Base-by-base conservation (phyloP, 2,113 vertebrate species). In the Pteronura brasiliensis region DNA sequence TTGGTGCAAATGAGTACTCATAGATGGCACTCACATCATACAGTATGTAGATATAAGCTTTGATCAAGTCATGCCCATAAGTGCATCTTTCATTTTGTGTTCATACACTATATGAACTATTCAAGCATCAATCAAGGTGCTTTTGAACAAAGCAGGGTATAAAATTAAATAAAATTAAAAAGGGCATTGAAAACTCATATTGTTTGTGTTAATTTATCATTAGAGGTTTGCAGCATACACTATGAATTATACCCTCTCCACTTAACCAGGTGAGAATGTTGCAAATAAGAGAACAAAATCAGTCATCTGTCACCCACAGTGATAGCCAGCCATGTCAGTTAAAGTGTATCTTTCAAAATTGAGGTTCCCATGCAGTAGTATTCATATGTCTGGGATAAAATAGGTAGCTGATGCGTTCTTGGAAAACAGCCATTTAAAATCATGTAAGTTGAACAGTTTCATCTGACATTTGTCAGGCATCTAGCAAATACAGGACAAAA, bases 261-360 rank as follows among this genome's bases (percentile, higher is more conserved):
- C 82, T 88, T 81, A 93, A 90, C 34, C 57, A 97, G 17, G 25
- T 85, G 36, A 65, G 7, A 82, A 86, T 67, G 96, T 71, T 91
- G 17, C 49, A 85, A 93, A 87, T 20, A 83, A 79, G 47, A 76
- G 14, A 94, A 95, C 15, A 44, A 82, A 86, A 88, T 21, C 80
- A 88, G 29, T 79, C 18, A 81, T 76, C 57, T 76, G 81, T 47
- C 69, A 92, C 11, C 57, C 44, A 93, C 3, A 72, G 27, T 72
- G 65, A 95, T 31, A 92, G 29, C 81, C 47, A 65, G 5, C 49
- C 55, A 85, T 59, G 25, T 76, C 49, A 80, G 87, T 95, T 85
- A 85, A 94, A 91, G 23, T 92, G 20, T 20, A 67, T n/a, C n/a
- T 84, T 85, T 81, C 84, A 88, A 90, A 96, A 96, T 82, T 96